Percentiles rank a stretch among this genome's conserved stretches.
These are phyloP conservation scores for Omphaloscelis lunosa DNA, from an alignment of 2,888 invertebrate species.

Conservation along the genomic window DNA sequence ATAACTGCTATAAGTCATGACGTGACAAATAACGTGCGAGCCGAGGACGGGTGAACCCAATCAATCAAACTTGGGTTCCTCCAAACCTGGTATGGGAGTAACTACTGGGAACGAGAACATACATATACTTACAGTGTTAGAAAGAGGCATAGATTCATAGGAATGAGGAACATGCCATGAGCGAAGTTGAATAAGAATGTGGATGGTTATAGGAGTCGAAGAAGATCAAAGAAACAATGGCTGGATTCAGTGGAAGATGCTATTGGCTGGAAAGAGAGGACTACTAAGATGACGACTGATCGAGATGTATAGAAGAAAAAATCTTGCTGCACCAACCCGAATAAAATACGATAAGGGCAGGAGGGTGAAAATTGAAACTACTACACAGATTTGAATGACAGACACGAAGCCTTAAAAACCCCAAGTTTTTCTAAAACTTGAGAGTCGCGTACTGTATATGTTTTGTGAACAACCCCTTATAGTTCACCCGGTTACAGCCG, in stretches of 20 bases:
- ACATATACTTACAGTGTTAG: background rate
- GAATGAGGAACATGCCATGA: too few species aligned
- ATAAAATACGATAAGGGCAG: background rate
- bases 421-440: background rate
- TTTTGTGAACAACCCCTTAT: slow-evolving; percentile 50
- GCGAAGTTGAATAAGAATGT: background rate
- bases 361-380: background rate
- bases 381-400: background rate
- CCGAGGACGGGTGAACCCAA: slow-evolving; percentile 35
- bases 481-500: slow-evolving; percentile 45
- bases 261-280: background rate
- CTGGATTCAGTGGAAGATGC: background rate
- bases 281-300: background rate
- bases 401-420: too few species aligned
- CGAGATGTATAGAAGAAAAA: background rate
- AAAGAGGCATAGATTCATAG: too few species aligned
- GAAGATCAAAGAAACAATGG: background rate
- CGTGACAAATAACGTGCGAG: slow-evolving; percentile 50
- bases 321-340: background rate
- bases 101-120: background rate
- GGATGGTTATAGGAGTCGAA: background rate
- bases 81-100: slow-evolving; percentile 15
- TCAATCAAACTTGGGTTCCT: slow-evolving; percentile 46
- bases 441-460: background rate
- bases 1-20: slow-evolving; percentile 58